Evolutionary conservation across 2,113 vertebrate genomes (phyloP), one percentile per base, ranked within the genome.

Genomic region (Chaetorhynchus papuensis): DNA sequence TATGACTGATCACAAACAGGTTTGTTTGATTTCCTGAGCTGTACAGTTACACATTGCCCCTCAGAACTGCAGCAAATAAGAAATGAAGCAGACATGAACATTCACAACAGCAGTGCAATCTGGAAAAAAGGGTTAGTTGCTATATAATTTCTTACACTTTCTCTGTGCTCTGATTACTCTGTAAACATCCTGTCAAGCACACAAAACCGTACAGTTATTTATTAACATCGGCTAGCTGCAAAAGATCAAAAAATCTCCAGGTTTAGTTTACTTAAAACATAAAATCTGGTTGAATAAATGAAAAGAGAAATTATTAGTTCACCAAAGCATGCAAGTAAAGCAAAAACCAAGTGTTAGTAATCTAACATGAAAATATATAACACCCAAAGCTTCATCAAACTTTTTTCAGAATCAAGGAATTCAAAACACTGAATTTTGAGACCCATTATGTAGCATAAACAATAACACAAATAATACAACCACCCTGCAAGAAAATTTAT

Each of bases 181-280:
- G 28, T n/a, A 91, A 84, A 91, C 50, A 85, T 81, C 45, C n/a
- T 77, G 42, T 95, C 69, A 94, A 84, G 59, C 50, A 85, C 49
- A 94, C 28, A 79, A 94, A 96, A 65, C 66, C 78, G 45, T 56
- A 42, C 28, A 81, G 77, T 97, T 96, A 94, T 79, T 95, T 95
- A 97, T 97, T 98, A 98, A 97, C 94, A 87, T 30, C 6, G 13
- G 52, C 45, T 75, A 78, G 71, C 64, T 69, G 53, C 42, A 82
- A 89, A 94, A 86, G 68, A 69, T 65, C 3, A 95, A 95, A 87
- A 94, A 84, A 30, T 54, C 45, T 95, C 80, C 80, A 97, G 91
- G 81, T 94, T 92, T 61, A 93, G 11, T 35, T 95, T 83, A 65
- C n/a, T 80, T 80, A 85, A 94, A 94, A 93, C 47, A 41, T 52